phyloP scores from a whole-genome alignment of 2,113 vertebrate species.

The Brachypodius melanocephalos region DNA sequence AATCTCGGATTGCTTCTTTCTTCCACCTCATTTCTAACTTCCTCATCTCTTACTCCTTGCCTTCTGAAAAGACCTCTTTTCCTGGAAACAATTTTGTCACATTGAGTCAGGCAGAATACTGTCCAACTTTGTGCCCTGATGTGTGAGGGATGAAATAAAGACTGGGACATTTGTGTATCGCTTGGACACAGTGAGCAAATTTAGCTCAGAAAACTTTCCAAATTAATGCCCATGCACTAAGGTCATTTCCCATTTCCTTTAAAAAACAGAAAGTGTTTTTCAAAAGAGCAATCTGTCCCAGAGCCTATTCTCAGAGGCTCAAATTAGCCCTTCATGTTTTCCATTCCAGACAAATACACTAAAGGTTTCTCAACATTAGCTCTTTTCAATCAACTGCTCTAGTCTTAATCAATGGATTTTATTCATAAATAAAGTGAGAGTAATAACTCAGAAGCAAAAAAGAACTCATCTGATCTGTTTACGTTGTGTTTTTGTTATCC shows the following conservation, averaged over 20 bases:
- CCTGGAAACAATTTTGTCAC: not conserved
- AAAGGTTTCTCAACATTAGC: not conserved
- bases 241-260: constrained; percentile 31
- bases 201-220: constrained; percentile 8
- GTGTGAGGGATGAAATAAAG: not conserved
- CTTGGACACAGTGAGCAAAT: not conserved
- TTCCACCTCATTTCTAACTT: not conserved
- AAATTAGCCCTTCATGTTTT: not conserved
- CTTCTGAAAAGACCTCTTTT: not conserved
- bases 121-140: not conserved
- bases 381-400: not conserved
- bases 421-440: not conserved
- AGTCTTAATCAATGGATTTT: not conserved
- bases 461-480: not conserved
- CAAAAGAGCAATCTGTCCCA: not conserved
- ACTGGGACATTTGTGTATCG: not conserved
- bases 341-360: not conserved
- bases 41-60: not conserved
- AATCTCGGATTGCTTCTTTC: not conserved
- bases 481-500: not conserved
- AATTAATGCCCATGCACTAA: constrained; percentile 18
- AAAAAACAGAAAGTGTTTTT: constrained; percentile 12
- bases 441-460: not conserved
- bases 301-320: constrained; percentile 8
- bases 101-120: not conserved